Evolutionary conservation across 2,113 vertebrate genomes (phyloP).

Genomic region (Ptyas mucosa): DNA sequence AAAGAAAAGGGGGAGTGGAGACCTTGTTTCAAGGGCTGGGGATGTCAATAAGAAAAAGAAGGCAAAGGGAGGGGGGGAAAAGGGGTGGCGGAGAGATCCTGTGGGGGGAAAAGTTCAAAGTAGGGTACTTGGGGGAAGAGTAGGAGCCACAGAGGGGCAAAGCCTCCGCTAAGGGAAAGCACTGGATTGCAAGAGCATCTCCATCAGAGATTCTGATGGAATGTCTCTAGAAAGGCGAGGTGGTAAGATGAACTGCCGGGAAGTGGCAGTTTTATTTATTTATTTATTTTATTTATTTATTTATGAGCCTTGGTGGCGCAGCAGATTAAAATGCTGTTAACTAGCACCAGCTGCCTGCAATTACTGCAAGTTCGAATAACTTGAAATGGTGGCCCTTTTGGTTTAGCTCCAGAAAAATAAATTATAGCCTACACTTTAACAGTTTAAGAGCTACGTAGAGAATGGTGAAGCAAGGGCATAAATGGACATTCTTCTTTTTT

Average conservation of each 20-base stretch:
- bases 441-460: not conserved
- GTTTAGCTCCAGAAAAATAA: not conserved
- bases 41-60: constrained; percentile 59
- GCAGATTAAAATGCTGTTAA: too few species aligned
- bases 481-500: constrained; percentile 49
- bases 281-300: too few species aligned
- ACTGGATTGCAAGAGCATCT: not conserved
- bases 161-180: constrained; percentile 35
- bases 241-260: too few species aligned
- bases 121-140: constrained; percentile 25
- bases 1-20: constrained; percentile 57
- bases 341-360: too few species aligned
- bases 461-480: not conserved
- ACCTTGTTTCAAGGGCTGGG: constrained; percentile 72
- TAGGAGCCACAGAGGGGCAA: not conserved
- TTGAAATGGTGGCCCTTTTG: not conserved
- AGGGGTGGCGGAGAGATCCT: not conserved
- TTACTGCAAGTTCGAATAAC: too few species aligned
- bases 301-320: too few species aligned
- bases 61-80: not conserved
- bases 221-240: too few species aligned
- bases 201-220: too few species aligned
- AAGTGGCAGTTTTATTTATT: too few species aligned
- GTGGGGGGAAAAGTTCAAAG: constrained; percentile 13
- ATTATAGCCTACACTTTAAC: constrained; percentile 5